Percentiles rank a stretch among this genome's conserved stretches.
Conservation (phyloP, 2,797 vertebrate genomes). For the Danio albolineatus region DNA sequence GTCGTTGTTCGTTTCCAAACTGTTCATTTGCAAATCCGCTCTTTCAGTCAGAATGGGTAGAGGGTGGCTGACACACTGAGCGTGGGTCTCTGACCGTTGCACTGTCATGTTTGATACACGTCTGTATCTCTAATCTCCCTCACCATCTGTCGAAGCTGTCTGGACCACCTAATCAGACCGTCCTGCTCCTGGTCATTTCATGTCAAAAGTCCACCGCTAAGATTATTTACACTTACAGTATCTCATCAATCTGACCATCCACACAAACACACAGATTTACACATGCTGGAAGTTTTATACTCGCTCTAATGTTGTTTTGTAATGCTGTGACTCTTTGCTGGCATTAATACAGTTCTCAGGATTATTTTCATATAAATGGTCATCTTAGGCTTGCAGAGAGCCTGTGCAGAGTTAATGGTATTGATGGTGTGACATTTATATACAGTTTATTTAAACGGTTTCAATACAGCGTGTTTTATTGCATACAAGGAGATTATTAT, state of each 20-base stretch:
- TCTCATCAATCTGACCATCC: slow-evolving; percentile 27
- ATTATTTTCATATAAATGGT: too few species aligned
- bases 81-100: slow-evolving; percentile 61
- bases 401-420: too few species aligned
- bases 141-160: slow-evolving; percentile 78
- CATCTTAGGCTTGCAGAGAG: too few species aligned
- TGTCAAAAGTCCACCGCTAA: slow-evolving; percentile 54
- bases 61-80: slow-evolving; percentile 48
- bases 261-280: slow-evolving; percentile 37
- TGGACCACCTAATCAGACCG: slow-evolving; percentile 68
- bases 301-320: slow-evolving; percentile 28
- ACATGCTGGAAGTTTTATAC: slow-evolving; percentile 44
- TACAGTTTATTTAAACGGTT: too few species aligned
- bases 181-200: slow-evolving; percentile 17
- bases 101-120: slow-evolving; percentile 72
- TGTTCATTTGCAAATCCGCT: neutral
- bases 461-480: too few species aligned
- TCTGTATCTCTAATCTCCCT: slow-evolving; percentile 78
- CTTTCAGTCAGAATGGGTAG: neutral
- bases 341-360: slow-evolving; percentile 51
- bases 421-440: too few species aligned
- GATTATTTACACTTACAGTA: slow-evolving; percentile 52
- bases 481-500: too few species aligned
- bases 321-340: slow-evolving; percentile 46
- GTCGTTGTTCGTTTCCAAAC: too few species aligned